These are phyloP conservation scores for Hemicentrotus pulcherrimus DNA, from an alignment of 35 echinoderm and acorn worm species.

Conservation along the genomic window DNA sequence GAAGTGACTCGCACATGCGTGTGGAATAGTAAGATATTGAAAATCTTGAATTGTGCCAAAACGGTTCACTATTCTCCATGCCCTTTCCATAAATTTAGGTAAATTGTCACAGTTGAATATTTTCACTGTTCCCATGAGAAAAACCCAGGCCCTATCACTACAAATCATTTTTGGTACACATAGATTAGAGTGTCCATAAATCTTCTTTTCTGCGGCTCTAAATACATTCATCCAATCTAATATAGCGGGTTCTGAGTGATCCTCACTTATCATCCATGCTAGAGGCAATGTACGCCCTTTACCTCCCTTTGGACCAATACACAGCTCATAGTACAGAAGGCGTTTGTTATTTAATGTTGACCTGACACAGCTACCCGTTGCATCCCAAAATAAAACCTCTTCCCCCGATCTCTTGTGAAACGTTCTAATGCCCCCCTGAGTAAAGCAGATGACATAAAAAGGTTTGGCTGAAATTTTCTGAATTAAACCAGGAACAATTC, in stretches of 20 bases:
- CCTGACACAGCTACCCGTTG: neutral
- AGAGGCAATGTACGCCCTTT: neutral
- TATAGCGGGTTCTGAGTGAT: neutral
- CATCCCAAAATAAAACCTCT: neutral
- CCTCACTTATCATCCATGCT: neutral
- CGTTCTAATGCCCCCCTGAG: neutral
- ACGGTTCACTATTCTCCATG: too few species aligned
- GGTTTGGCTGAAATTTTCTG: neutral
- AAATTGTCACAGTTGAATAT: neutral
- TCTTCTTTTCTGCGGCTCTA: neutral
- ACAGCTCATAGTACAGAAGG: neutral
- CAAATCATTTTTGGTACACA: neutral
- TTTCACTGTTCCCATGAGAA: neutral
- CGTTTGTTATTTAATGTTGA: neutral
- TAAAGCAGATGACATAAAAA: slow-evolving; percentile 7
- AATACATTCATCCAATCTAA: neutral
- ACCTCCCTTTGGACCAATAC: neutral
- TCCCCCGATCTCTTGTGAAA: neutral
- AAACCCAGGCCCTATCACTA: neutral
- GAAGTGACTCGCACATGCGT: too few species aligned
- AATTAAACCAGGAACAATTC: too few species aligned
- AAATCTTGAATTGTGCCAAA: too few species aligned
- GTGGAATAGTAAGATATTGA: too few species aligned
- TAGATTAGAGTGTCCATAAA: neutral
- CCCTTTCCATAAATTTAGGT: neutral